phyloP scores from a whole-genome alignment of 1,140 invertebrate genomes.

The Carposina sasakii region DNA sequence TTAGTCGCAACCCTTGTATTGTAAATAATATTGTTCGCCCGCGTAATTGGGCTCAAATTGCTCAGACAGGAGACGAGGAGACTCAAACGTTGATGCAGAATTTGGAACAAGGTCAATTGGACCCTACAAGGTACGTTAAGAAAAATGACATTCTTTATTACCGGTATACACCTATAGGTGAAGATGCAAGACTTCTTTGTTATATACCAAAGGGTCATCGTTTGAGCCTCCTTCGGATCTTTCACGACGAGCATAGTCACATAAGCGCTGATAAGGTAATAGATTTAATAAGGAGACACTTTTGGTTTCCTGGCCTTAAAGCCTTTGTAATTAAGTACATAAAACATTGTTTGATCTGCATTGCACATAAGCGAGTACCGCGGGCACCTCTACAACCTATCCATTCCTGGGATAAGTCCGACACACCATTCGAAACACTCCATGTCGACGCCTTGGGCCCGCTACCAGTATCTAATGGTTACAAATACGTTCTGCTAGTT shows the following conservation, averaged over 20 bases:
- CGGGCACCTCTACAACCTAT: too few species aligned
- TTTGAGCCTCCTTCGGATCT: slow-evolving; percentile 21
- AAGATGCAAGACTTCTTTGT: slow-evolving; percentile 7
- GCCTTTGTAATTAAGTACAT: too few species aligned
- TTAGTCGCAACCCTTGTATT: slow-evolving; percentile 32
- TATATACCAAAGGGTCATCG: slow-evolving; percentile 15
- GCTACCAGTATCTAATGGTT: slow-evolving; percentile 8
- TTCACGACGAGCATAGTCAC: too few species aligned
- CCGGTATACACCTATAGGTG: background rate
- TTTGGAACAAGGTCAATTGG: slow-evolving; percentile 4
- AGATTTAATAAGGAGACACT: too few species aligned
- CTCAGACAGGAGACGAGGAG: slow-evolving; percentile 16
- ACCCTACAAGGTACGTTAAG: slow-evolving; percentile 4
- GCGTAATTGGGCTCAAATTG: slow-evolving; percentile 17
- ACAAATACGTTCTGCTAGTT: slow-evolving; percentile 17
- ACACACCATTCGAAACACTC: slow-evolving; percentile 18
- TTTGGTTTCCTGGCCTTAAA: too few species aligned
- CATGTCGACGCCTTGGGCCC: slow-evolving; percentile 25
- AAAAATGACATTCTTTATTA: slow-evolving; percentile 10
- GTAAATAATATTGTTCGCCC: slow-evolving; percentile 10
- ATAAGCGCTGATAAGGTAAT: too few species aligned
- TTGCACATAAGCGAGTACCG: too few species aligned
- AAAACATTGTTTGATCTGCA: too few species aligned
- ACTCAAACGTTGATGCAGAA: slow-evolving; percentile 5
- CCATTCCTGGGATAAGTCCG: too few species aligned